These are phyloP conservation scores for Saccostrea echinata DNA, from an alignment of 1,140 invertebrate species.

Conservation along the genomic window DNA sequence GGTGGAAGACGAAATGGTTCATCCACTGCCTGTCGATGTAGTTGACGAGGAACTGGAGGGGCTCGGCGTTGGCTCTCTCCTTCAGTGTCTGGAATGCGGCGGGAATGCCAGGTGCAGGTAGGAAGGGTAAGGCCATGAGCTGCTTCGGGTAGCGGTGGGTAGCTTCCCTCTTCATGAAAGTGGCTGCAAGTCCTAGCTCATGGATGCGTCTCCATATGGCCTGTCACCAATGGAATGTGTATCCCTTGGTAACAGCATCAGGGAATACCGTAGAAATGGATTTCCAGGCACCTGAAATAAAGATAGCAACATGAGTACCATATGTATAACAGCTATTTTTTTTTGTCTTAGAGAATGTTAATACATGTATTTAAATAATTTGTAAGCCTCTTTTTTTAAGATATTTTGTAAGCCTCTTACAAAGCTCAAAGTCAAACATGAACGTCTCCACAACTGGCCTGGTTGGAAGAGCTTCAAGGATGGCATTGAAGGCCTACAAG, in stretches of 20 bases:
- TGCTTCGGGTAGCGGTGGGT: background rate
- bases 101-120: background rate
- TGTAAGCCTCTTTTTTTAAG: background rate
- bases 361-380: too few species aligned
- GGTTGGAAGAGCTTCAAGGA: background rate
- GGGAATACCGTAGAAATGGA: constrained; percentile 4
- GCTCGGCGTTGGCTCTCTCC: background rate
- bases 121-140: background rate
- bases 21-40: constrained; percentile 15
- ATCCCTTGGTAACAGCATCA: constrained; percentile 17
- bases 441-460: background rate
- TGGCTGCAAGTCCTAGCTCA: too few species aligned
- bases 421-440: background rate
- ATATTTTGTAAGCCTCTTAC: background rate
- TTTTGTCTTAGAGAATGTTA: too few species aligned
- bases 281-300: constrained; percentile 15
- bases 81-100: background rate
- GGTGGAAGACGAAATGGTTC: background rate
- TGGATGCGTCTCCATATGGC: background rate
- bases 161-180: background rate
- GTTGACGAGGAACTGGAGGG: background rate
- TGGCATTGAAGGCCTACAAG: background rate
- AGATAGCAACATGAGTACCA: background rate
- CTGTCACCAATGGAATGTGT: background rate
- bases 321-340: too few species aligned